These are phyloP conservation scores for Myiozetetes cayanensis DNA, from an alignment of 2,113 vertebrate species.

Conservation along the genomic window DNA sequence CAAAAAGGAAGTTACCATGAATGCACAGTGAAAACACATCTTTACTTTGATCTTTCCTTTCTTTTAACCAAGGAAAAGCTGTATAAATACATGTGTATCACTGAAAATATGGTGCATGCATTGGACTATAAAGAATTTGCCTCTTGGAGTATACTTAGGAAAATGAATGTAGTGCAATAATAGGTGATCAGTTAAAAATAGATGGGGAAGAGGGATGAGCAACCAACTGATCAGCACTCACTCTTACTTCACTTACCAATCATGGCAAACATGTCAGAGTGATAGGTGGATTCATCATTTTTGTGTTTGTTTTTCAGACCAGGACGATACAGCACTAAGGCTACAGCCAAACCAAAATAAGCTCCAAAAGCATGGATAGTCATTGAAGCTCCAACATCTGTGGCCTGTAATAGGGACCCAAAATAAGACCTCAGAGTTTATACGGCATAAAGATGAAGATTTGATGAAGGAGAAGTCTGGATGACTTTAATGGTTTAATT, in stretches of 20 bases:
- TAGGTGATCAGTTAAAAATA: neutral
- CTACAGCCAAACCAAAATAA: constrained; percentile 91
- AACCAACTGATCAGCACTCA: neutral
- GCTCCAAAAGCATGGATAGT: constrained; percentile 93
- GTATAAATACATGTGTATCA: neutral
- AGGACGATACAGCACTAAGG: constrained; percentile 83
- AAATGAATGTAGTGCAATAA: neutral
- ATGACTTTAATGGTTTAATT: neutral
- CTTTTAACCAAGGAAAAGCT: neutral
- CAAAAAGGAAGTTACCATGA: neutral
- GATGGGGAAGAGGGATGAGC: neutral
- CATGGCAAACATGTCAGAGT: constrained; percentile 95
- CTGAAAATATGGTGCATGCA: neutral
- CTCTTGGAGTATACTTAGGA: neutral
- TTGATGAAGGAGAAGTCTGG: neutral
- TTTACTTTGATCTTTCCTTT: neutral
- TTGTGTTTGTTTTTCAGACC: constrained; percentile 77
- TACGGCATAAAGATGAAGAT: neutral
- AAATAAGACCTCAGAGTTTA: neutral
- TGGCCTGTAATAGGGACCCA: constrained; percentile 73
- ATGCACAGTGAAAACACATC: neutral
- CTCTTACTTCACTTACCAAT: constrained; percentile 81
- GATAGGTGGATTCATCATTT: constrained; percentile 88
- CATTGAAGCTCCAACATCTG: constrained; percentile 93
- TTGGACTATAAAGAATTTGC: neutral